Evolutionary conservation across 1,140 invertebrate species (phyloP), one percentile per base, ranked within the genome.

Genomic region (Bombus pascuorum): DNA sequence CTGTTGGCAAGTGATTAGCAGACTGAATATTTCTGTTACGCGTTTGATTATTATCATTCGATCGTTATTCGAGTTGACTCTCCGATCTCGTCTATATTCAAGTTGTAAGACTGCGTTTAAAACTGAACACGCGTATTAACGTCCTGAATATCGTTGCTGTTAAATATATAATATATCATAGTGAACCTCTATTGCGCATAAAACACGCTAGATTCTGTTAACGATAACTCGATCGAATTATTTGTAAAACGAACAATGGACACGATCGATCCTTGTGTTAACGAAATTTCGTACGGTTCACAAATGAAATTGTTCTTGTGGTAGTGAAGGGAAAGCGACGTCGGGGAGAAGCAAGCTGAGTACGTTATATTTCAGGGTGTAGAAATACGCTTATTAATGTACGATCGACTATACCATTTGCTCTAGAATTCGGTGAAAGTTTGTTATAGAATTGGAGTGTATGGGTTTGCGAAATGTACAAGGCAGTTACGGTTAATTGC

Each of bases 281-380:
- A 15, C 15, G 13, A 66, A 66, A 44, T 75, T 82, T 75, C 71
- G 53, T 75, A 75, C 39, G 42, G 34, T 75, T 82, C 72, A 65
- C 53, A 8, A 22, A 53, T 8, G 18, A 53, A 62, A 66, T 18
- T 13, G 34, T 42, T 32, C 57, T 75, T n/a, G 13, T 65, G 9
- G 15, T 44, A 75, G 57, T 22, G 1, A 53, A 13, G 2, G 4
- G 28, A n/a, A 62, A 62, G n/a, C 77, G 15, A 42, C 12, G 32
- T 47, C 18, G 18, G 32, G 62, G 47, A 39, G 25, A 71, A 39
- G 44, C 71, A 65, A 74, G 32, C 22, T 37, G 44, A 18, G 22
- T 75, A 65, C 28, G 25, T 75, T 75, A 75, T 82, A 65, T 82
- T 47, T 75, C 81, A 44, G 47, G 53, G 72, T 53, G 70, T 75